Conservation (phyloP, 2,888 invertebrate species). For the Andrena trimmerana region DNA sequence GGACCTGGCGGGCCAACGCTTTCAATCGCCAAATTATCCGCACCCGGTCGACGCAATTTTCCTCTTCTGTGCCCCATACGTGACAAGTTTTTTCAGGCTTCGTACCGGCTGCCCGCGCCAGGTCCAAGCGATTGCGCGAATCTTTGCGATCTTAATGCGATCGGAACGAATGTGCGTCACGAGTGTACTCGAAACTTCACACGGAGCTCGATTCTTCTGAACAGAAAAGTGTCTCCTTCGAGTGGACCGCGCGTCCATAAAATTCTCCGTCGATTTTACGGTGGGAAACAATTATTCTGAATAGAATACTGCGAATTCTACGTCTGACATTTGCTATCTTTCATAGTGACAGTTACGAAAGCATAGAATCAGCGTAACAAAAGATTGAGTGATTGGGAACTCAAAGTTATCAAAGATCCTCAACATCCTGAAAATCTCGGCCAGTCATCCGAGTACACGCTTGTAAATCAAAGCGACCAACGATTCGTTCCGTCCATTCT, state of each 20-base stretch:
- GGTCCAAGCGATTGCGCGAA: not conserved
- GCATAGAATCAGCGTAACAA: too few species aligned
- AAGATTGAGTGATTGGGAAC: too few species aligned
- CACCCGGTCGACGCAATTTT: constrained; percentile 45
- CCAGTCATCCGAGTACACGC: not conserved
- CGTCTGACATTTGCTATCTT: too few species aligned
- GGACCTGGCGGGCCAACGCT: constrained; percentile 54
- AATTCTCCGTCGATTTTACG: too few species aligned
- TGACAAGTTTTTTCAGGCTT: constrained; percentile 31
- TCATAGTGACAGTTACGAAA: too few species aligned
- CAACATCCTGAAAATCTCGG: not conserved
- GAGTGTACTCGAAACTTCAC: not conserved
- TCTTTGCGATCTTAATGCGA: not conserved
- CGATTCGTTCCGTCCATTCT: not conserved
- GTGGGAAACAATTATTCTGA: too few species aligned
- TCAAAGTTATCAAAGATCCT: too few species aligned
- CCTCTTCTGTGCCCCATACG: constrained; percentile 34
- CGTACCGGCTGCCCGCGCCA: not conserved
- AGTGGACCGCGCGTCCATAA: too few species aligned
- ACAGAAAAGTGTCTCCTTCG: not conserved
- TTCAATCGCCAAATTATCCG: constrained; percentile 64
- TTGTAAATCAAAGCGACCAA: not conserved
- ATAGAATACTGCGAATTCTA: too few species aligned
- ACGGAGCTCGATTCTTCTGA: not conserved
- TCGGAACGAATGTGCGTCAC: not conserved